Conservation (phyloP, 2,113 vertebrate species). For the Corythornis vintsioides region DNA sequence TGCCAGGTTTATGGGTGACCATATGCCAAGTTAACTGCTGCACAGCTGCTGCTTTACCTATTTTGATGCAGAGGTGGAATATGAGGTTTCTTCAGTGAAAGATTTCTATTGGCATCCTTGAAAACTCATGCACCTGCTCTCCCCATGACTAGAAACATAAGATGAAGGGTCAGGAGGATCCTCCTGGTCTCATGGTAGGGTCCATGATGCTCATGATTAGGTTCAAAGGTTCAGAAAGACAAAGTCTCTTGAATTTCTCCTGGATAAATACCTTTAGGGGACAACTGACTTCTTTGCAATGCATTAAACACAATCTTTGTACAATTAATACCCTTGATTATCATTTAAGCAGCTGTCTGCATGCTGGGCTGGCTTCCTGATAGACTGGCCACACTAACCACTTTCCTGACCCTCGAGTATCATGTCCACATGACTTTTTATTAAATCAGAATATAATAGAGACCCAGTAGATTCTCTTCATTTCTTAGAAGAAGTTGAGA, state of each 20-base stretch:
- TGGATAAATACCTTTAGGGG: neutral
- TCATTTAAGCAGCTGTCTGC: neutral
- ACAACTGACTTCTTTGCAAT: neutral
- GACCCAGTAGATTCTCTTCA: neutral
- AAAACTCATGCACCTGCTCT: neutral
- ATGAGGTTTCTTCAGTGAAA: neutral
- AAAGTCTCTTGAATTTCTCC: neutral
- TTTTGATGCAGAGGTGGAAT: neutral
- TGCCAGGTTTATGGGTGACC: neutral
- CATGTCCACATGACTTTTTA: neutral
- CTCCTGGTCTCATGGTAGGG: neutral
- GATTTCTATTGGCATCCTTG: neutral
- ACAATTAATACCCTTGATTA: neutral
- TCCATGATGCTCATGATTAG: neutral
- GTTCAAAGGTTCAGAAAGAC: neutral
- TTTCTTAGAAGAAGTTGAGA: neutral
- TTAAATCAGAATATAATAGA: neutral
- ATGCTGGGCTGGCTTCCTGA: neutral
- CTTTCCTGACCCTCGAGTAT: neutral
- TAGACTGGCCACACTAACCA: neutral
- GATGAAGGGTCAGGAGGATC: neutral
- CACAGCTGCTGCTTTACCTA: neutral
- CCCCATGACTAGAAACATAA: neutral
- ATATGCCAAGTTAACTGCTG: neutral
- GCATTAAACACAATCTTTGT: neutral